Base-by-base conservation (phyloP, 2,888 invertebrate species). In the Meta bourneti region DNA sequence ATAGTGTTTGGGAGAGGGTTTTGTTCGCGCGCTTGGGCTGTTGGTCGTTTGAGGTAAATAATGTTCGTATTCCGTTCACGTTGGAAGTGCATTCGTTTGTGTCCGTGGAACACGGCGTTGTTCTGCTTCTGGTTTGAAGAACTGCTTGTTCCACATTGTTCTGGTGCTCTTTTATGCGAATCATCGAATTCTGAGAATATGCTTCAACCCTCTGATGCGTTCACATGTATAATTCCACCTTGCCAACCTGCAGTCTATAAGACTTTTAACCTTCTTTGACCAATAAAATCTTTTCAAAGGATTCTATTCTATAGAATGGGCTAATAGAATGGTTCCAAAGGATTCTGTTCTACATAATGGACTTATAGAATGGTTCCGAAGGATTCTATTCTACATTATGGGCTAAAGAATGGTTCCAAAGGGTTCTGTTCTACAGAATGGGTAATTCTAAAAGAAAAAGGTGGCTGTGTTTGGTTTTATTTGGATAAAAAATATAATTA, bases 11-110 rank as follows among this genome's bases (percentile, higher is more conserved):
- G n/a, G 51, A 5, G 51, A 52, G 79, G 79, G 54, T 61, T 79
- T 69, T 79, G 61, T 61, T 61, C 77, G 52, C 77, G 77, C 49
- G 77, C 49, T 77, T 34, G 77, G 52, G 51, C 49, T 77, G 77
- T 77, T 74, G 13, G 34, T 20, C 34, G 77, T 77, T 34, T 19
- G 52, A 7, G 20, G 61, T 79, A 61, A 79, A 79, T 79, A 61
- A 61, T 61, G 79, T 79, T 61, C 34, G 79, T 20, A 69, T 79
- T 79, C 61, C 1, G 48, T 11, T 8, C 20, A 79, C 11, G 34
- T 77, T 77, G n/a, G 51, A n/a, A 51, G n/a, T n/a, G 13, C 9
- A 19, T 52, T 19, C 77, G 51, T 77, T 77, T 51, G 77, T 77
- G n/a, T n/a, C n/a, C 61, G 8, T 61, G 16, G 79, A 79, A 61